Base-by-base conservation (phyloP, 2,888 invertebrate species). In the Polydrusus tereticollis region DNA sequence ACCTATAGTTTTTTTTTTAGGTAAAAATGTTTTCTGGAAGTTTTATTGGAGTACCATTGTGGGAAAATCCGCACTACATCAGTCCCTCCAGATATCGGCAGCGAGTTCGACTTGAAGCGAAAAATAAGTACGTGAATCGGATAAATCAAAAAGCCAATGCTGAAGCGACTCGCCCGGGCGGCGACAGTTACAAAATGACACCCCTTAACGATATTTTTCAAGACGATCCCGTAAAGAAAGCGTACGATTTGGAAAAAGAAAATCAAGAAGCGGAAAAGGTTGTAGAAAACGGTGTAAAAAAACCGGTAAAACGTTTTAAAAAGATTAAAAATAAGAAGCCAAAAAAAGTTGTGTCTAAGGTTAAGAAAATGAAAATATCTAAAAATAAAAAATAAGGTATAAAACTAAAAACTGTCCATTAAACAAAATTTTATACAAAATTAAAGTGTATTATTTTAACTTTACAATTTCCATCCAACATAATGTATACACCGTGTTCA, bases 1-100 rank as follows among this genome's bases (percentile, higher is more conserved):
- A n/a, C n/a, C n/a, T n/a, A n/a, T n/a, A n/a, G n/a, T n/a, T n/a
- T n/a, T n/a, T n/a, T n/a, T 68, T 91, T 80, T 87, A 94, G 85
- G 94, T 99, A 0, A 95, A 97, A 87, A 93, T 99, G 82, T 99
- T 99, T 87, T 92, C 93, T 66, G 95, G 94, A 4, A 98, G 98
- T 81, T 99, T 99, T 87, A 93, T 94, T 72, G 99, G 98, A 3
- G 88, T 91, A 71, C 91, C 96, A 20, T 86, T 99, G 65, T 99
- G 98, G 94, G 94, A 97, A 82, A 99, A 99, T 88, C 90, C 95
- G 0, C 87, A 91, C 78, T 99, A 97, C 86, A 88, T 97, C 0
- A 95, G 97, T 74, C 99, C 99, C 14, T 93, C 97, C 59, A 92
- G 92, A 88, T 90, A 93, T 80, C 90, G 97, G 20, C 92, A 93